A percentile compares a stretch with the other conserved stretches of the same genome.
These are phyloP conservation scores for Tenthredo livida DNA, from an alignment of 2,888 invertebrate genomes.

Conservation along the genomic window DNA sequence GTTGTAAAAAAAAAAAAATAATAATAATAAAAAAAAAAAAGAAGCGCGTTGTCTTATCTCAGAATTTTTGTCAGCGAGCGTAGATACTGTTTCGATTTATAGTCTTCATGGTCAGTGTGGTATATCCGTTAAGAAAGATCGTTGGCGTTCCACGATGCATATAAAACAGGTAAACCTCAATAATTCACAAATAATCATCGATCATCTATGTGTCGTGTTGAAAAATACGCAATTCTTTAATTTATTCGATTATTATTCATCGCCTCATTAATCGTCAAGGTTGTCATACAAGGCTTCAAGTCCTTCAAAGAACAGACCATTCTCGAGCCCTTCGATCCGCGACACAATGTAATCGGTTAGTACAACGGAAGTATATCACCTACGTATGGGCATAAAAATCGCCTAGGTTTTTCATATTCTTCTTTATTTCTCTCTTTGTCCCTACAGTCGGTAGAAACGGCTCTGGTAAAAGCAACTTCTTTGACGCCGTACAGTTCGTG, in stretches of 20 bases:
- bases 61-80: neutral
- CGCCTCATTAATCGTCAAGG: constrained; percentile 81
- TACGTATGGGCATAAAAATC: neutral
- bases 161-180: constrained; percentile 70
- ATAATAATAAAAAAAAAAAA: neutral
- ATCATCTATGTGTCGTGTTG: neutral
- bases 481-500: constrained; percentile 99
- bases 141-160: constrained; percentile 64
- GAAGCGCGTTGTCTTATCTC: neutral
- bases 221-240: neutral
- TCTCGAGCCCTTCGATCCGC: constrained; percentile 97
- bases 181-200: neutral
- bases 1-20: neutral
- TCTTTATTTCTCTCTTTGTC: neutral
- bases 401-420: neutral
- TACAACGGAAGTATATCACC: constrained; percentile 54
- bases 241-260: neutral
- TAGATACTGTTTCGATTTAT: neutral
- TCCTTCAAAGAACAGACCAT: constrained; percentile 99
- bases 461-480: constrained; percentile 99
- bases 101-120: neutral
- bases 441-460: constrained; percentile 97
- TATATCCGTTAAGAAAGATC: neutral
- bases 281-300: constrained; percentile 99
- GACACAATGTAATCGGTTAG: constrained; percentile 96